Evolutionary conservation across 92 coral and sea anemone genomes (phyloP).

Genomic region (Pocillopora meandrina): DNA sequence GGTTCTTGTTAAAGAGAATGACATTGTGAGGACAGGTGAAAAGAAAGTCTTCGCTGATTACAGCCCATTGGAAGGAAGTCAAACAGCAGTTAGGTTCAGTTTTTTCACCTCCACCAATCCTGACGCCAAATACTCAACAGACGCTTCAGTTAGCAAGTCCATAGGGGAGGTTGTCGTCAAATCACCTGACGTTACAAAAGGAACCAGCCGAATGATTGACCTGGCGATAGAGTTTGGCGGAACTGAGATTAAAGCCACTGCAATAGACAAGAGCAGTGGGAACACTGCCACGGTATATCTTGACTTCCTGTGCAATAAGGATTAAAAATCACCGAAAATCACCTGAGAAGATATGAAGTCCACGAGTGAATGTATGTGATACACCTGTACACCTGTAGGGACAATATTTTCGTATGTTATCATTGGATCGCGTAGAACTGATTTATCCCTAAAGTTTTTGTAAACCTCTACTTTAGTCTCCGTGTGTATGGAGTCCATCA

Average conservation of each 20-base stretch:
- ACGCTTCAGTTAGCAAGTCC: conserved; percentile 20
- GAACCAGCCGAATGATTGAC: not conserved
- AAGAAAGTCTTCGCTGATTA: not conserved
- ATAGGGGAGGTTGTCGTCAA: not conserved
- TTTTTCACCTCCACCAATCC: conserved; percentile 44
- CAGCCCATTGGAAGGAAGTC: conserved; percentile 40
- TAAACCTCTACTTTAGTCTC: no score
- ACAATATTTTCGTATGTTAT: no score
- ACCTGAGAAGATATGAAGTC: no score
- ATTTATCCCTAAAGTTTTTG: no score
- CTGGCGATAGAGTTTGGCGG: not conserved
- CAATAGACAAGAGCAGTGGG: not conserved
- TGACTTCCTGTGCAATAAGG: not conserved
- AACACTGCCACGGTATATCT: not conserved
- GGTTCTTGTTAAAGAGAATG: conserved; percentile 57
- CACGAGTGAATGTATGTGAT: no score
- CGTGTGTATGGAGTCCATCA: no score
- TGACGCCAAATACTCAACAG: not conserved
- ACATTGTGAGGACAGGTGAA: conserved; percentile 26
- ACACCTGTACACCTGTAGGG: no score
- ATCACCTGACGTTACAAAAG: not conserved
- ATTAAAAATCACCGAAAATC: no score
- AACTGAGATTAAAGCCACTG: conserved; percentile 1
- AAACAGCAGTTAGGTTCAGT: conserved; percentile 43
- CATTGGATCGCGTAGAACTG: no score